phyloP scores from a whole-genome alignment of 2,888 invertebrate species.

The Mesodorylaimus sp. region DNA sequence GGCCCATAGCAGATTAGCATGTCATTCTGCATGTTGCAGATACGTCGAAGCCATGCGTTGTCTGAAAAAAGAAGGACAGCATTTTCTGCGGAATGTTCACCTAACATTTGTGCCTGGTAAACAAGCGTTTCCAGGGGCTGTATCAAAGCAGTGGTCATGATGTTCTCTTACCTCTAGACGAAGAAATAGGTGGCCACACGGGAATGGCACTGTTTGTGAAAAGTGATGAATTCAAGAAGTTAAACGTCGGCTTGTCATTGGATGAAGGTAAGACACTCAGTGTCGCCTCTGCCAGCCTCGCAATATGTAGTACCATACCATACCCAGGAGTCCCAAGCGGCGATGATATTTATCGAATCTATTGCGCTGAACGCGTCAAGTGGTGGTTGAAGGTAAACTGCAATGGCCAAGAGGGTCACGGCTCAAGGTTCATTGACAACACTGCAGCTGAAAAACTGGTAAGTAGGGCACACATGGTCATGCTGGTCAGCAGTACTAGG shows the following conservation, averaged over 20 bases:
- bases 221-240: slow-evolving; percentile 49
- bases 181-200: slow-evolving; percentile 62
- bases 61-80: slow-evolving; percentile 40
- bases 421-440: slow-evolving; percentile 56
- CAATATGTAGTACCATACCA: no score
- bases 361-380: slow-evolving; percentile 44
- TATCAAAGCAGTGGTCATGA: no score
- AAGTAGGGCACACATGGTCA: no score
- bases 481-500: no score
- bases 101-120: slow-evolving; percentile 51
- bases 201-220: slow-evolving; percentile 61
- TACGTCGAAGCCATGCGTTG: slow-evolving; percentile 49
- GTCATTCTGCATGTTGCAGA: no score
- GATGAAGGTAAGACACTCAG: slow-evolving; percentile 50
- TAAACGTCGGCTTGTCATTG: slow-evolving; percentile 64
- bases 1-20: no score
- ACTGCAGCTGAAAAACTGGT: slow-evolving; percentile 60
- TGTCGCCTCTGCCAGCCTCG: slow-evolving; percentile 13
- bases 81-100: slow-evolving; percentile 46
- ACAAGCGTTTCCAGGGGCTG: no score
- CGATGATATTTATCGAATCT: slow-evolving; percentile 31
- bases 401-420: slow-evolving; percentile 68
- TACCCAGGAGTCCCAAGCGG: slow-evolving; percentile 32
- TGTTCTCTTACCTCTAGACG: slow-evolving; percentile 50
- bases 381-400: slow-evolving; percentile 70